Base-by-base conservation (phyloP, 2,888 invertebrate genomes). In the Gastracanthus pulcherrimus region DNA sequence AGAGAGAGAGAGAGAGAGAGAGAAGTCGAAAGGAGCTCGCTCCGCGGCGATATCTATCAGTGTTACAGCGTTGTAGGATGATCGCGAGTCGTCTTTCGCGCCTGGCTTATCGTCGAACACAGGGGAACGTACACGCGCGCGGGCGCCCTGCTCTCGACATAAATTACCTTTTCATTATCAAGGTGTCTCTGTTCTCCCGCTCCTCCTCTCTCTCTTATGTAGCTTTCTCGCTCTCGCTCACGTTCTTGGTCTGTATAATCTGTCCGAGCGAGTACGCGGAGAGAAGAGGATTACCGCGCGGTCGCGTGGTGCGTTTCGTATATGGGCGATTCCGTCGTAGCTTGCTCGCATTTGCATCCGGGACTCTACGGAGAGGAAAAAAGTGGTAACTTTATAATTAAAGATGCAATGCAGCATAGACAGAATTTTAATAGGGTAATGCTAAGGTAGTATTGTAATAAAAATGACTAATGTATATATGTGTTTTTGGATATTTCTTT, bases 81-180 rank as follows among this genome's bases (percentile, higher is more conserved):
- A 76, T 76, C 70, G 9, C n/a, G 64, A 41, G 48, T 29, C 26
- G 31, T 45, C 67, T 38, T 31, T 29, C 60, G 60, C 41, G 26
- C 31, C 5, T 38, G 67, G 60, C 76, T 82, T 82, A 82, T 82
- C 82, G 76, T n/a, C 48, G 71, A 29, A 80, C 76, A 80, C 72
- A 45, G n/a, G 58, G 41, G 23, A 34, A 23, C 36, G 64, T 76
- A 69, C 48, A 74, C 48, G 76, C 72, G 51, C 19, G n/a, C 45
- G 64, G 64, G 29, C 60, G 67, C 41, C n/a, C 1, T 31, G 62
- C 34, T 41, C 74, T 51, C 67, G 48, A 70, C 82, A 82, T 82
- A 82, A 82, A 82, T 82, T 80, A 79, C 79, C 76, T 79, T 82
- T 79, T 76, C 82, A 72, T 82, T 82, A 82, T 82, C 82, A 72